Evolutionary conservation across 2,888 invertebrate genomes (phyloP), one percentile per base, ranked within the genome.

Genomic region (Craniophora ligustri): DNA sequence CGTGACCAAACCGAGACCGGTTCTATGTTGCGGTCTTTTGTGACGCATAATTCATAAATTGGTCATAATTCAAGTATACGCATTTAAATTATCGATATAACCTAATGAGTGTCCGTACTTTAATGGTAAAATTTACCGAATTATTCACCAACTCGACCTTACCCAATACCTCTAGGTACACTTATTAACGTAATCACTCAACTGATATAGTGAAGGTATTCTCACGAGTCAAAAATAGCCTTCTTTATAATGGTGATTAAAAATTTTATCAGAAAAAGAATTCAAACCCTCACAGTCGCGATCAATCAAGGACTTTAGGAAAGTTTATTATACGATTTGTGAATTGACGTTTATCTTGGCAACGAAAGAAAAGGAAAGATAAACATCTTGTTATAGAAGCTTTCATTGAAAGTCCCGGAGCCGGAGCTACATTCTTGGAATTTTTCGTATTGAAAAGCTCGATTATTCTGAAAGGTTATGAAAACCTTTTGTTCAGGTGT

Each of bases 341-440:
- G 73, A 78, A 82, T 76, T 78, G 76, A 68, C 80, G 78, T 86
- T 84, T 82, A 73, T 81, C 82, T 82, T 81, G 56, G 66, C 65
- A 60, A 53, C 60, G 64, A 71, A 76, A 78, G 78, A 77, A 79
- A 75, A 76, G 66, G 72, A 74, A 84, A 86, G 82, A 84, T 76
- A 85, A 87, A 86, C 76, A 85, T 77, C 63, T 76, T 76, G 71
- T 67, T 70, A 60, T 55, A 67, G 73, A 81, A 79, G 72, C 76
- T 81, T 81, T 82, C 70, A 75, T 72, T 67, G 59, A 67, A 80
- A 63, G 61, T 60, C 10, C 38, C 36, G 18, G n/a, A n/a, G 13
- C 21, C 42, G 28, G 50, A 39, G 26, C 28, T 51, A 16, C 11
- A 39, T 23, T 56, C 11, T 21, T 21, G 8, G 8, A 34, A 34